A percentile compares a stretch with the other conserved stretches of the same genome.
These are phyloP conservation scores for Gallinago undulata DNA, from an alignment of 2,113 vertebrate species.

Conservation along the genomic window DNA sequence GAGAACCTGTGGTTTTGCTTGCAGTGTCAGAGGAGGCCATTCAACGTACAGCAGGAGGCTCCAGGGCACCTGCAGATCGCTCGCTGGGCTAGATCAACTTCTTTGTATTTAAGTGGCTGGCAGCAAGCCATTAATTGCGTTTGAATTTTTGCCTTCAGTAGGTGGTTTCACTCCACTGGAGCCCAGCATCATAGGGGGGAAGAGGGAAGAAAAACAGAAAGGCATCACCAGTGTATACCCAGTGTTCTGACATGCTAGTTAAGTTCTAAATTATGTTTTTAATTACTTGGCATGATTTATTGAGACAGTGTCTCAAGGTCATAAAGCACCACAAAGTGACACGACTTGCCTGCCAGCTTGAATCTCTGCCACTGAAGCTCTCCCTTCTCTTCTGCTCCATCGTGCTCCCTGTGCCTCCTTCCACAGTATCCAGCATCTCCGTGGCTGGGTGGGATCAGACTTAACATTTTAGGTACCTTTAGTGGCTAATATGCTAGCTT, in stretches of 20 bases:
- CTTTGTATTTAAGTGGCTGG: not conserved
- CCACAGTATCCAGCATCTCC: not conserved
- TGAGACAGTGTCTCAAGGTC: conserved; percentile 34
- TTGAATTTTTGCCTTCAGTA: not conserved
- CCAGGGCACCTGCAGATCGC: not conserved
- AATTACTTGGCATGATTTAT: conserved; percentile 58
- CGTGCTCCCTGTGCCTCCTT: not conserved
- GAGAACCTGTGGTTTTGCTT: not conserved
- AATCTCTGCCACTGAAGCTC: not conserved
- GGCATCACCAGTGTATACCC: not conserved
- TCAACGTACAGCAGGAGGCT: not conserved
- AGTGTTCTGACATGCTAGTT: conserved; percentile 8
- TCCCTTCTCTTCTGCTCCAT: not conserved
- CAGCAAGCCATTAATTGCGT: not conserved
- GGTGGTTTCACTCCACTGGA: conserved; percentile 5
- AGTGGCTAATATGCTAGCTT: not conserved
- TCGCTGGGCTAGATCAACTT: not conserved
- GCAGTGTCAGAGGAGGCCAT: not conserved
- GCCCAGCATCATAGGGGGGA: not conserved
- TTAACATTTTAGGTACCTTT: not conserved
- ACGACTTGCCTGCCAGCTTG: not conserved
- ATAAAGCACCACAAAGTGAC: conserved; percentile 9
- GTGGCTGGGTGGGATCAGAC: not conserved
- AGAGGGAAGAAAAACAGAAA: not conserved
- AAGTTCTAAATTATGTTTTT: conserved; percentile 43